Evolutionary conservation across 1,140 invertebrate genomes (phyloP), one percentile per base, ranked within the genome.

Genomic region (Zophobas morio): DNA sequence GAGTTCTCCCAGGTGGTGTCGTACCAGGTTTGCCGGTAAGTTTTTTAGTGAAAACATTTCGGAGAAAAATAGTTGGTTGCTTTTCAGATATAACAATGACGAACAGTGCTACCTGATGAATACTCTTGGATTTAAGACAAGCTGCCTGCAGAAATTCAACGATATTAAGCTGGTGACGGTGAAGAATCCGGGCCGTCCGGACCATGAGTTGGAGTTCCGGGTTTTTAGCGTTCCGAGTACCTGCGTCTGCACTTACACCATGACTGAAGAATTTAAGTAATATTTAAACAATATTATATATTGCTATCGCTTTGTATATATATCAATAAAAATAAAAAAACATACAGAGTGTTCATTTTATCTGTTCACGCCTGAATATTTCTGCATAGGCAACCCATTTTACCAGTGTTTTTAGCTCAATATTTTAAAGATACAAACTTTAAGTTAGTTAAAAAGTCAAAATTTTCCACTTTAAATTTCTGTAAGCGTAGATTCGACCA

Each of bases 11-110:
- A 20, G 20, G 20, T 20, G 20, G 20, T 20, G 20, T 70, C 75
- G 1, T 83, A 81, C 54, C 78, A 83, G 70, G 76, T 76, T 42
- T 83, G 82, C 75, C 78, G 76, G 82, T 83, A 81, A 82, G 82
- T 20, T 20, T 20, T 20, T 20, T 20, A 20, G 20, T 20, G 20
- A 20, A 20, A 20, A 20, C 20, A 20, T 20, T 20, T 20, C 20
- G 20, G 20, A 20, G 20, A 20, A 20, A 20, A 20, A 32, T 2
- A 70, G 53, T 35, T 1, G 35, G 0, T 77, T 47, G 40, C 60
- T 47, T 57, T 79, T 37, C 75, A 66, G 76, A 60, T 78, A 40
- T 70, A 77, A 75, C 47, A 70, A 77, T 33, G 54, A 56, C 5
- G 47, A 75, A 37, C 42, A 75, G 57, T 81, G 80, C 36, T 79